These are phyloP conservation scores for Toxotes jaculatrix DNA, from an alignment of 2,113 vertebrate genomes.

Conservation along the genomic window DNA sequence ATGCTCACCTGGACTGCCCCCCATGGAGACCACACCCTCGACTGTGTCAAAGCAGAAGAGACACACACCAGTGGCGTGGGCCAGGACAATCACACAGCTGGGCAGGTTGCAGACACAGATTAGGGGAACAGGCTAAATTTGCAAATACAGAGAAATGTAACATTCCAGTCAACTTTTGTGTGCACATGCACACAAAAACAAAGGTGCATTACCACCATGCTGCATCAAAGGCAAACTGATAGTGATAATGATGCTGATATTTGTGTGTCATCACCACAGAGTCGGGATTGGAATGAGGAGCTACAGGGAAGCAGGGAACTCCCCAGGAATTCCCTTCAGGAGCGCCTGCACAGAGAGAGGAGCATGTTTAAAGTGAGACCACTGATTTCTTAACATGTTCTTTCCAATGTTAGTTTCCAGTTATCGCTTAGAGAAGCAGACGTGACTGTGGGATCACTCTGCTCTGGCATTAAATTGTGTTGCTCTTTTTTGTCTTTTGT, in stretches of 20 bases:
- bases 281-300: constrained; percentile 96
- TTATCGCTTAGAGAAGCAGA: background rate
- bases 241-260: constrained; percentile 12
- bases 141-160: constrained; percentile 3
- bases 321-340: constrained; percentile 88
- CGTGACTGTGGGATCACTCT: background rate
- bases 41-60: constrained; percentile 93
- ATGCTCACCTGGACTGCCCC: constrained; percentile 95
- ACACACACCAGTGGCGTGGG: constrained; percentile 90
- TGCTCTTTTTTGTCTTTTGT: background rate
- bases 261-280: constrained; percentile 80
- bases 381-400: background rate
- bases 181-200: background rate
- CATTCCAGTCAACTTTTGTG: background rate
- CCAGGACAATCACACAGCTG: constrained; percentile 93
- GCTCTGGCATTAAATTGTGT: background rate
- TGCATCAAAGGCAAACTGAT: background rate
- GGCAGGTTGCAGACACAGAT: constrained; percentile 86
- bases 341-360: constrained; percentile 91
- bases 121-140: background rate
- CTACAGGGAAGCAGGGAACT: constrained; percentile 93
- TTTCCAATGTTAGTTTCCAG: background rate
- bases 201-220: background rate
- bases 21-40: constrained; percentile 89
- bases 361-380: constrained; percentile 92